Evolutionary conservation across 2,888 invertebrate genomes (phyloP).

Genomic region (Catocala sponsa): DNA sequence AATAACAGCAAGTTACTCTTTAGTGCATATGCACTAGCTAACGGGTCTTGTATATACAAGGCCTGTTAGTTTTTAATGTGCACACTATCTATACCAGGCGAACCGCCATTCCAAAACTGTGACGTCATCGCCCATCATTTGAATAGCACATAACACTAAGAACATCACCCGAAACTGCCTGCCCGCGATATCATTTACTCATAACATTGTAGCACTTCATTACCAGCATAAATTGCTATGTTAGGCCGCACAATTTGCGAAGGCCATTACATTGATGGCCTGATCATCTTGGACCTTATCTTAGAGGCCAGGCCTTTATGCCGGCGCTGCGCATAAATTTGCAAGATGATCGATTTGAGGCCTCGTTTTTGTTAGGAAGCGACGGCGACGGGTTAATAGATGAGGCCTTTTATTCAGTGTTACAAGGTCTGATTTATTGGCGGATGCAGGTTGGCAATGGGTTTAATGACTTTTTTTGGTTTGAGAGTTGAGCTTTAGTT

Average conservation of each 20-base stretch:
- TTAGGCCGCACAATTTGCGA: conserved; percentile 38
- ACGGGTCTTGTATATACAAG: too few species aligned
- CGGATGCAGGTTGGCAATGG: background rate
- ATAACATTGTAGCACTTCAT: conserved; percentile 30
- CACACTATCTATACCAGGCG: background rate
- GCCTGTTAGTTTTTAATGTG: background rate
- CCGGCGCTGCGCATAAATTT: conserved; percentile 53
- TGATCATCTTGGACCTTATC: conserved; percentile 50
- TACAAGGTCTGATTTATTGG: conserved; percentile 14
- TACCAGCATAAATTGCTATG: conserved; percentile 28
- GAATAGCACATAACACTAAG: conserved; percentile 1
- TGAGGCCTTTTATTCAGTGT: conserved; percentile 15
- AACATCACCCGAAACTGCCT: conserved; percentile 4
- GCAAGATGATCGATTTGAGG: conserved; percentile 52
- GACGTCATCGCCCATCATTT: background rate
- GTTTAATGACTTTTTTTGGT: conserved; percentile 4
- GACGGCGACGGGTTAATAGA: conserved; percentile 24
- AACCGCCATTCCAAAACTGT: background rate
- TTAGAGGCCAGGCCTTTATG: conserved; percentile 44
- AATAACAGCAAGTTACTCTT: too few species aligned
- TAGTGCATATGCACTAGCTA: too few species aligned
- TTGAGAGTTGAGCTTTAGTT: background rate
- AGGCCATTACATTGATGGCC: conserved; percentile 41
- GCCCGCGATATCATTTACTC: conserved; percentile 12
- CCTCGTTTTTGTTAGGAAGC: conserved; percentile 17